phyloP scores from a whole-genome alignment of 2,113 vertebrate genomes.

The Chlamydotis undulata region DNA sequence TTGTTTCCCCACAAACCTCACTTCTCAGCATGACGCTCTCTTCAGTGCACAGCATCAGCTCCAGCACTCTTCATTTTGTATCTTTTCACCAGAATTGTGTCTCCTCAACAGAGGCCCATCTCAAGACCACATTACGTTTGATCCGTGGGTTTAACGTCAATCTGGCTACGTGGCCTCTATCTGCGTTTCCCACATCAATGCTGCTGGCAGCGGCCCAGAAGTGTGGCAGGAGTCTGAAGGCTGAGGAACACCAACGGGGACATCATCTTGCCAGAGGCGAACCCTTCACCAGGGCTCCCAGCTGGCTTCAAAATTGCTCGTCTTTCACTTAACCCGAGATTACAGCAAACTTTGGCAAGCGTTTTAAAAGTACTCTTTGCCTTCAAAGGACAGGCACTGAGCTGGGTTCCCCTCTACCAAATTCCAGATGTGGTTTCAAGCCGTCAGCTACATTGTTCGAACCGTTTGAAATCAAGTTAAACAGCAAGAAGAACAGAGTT shows the following conservation, averaged over 20 bases:
- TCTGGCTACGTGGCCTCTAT: neutral
- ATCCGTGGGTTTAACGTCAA: neutral
- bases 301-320: neutral
- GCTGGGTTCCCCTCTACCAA: neutral
- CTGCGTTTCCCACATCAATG: neutral
- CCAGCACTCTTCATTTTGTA: neutral
- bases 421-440: neutral
- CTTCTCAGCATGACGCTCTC: neutral
- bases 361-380: neutral
- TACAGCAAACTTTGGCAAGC: neutral
- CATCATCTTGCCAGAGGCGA: neutral
- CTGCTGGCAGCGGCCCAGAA: neutral
- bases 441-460: neutral
- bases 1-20: neutral
- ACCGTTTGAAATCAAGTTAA: slow-evolving; percentile 33
- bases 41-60: neutral
- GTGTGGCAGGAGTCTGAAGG: neutral
- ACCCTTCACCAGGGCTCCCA: neutral
- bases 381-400: neutral
- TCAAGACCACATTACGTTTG: neutral
- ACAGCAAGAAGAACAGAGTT: neutral
- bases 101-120: neutral
- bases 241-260: neutral
- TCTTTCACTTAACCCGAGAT: neutral
- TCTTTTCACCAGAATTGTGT: neutral